A percentile compares a stretch with the other conserved stretches of the same genome.
phyloP scores from a whole-genome alignment of 37 sponge, comb jelly and placozoan species.

The Axinella damicornis region DNA sequence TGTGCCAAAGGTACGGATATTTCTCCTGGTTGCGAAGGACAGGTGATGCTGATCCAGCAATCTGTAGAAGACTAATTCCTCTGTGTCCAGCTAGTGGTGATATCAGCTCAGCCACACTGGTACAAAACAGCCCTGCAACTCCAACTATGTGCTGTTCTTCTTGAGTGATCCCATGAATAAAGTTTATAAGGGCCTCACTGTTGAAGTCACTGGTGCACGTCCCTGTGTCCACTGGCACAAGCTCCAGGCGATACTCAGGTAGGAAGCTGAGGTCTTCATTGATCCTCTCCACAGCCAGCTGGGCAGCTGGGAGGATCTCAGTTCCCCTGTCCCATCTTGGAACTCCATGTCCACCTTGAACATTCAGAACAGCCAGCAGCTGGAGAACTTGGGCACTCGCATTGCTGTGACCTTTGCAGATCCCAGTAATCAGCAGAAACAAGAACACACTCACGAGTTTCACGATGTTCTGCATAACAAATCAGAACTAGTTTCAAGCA shows the following conservation, averaged over 20 bases:
- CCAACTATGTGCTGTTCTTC: not conserved
- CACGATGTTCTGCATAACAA: too few relatives aligned
- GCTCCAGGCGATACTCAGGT: not conserved
- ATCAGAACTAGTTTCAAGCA: too few relatives aligned
- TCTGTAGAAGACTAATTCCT: slow-evolving; percentile 4
- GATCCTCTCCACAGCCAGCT: slow-evolving; percentile 15
- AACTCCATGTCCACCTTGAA: not conserved
- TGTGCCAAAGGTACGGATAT: not conserved
- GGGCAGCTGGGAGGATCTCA: slow-evolving; percentile 18
- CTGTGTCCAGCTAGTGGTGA: slow-evolving; percentile 27
- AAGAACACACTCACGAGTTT: too few relatives aligned
- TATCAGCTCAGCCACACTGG: not conserved
- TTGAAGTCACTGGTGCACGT: not conserved
- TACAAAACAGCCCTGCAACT: slow-evolving; percentile 26
- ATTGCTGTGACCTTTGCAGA: too few relatives aligned
- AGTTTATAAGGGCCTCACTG: not conserved
- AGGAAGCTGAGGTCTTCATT: not conserved
- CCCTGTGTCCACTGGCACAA: not conserved
- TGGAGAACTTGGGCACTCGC: too few relatives aligned
- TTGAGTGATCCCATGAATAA: not conserved
- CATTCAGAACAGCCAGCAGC: too few relatives aligned
- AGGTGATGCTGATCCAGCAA: slow-evolving; percentile 7
- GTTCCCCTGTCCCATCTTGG: slow-evolving; percentile 23
- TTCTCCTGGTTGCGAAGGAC: not conserved
- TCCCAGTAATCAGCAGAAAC: too few relatives aligned